These are phyloP conservation scores for Chlorodrepanis virens DNA, from an alignment of 2,113 vertebrate genomes.

Conservation along the genomic window DNA sequence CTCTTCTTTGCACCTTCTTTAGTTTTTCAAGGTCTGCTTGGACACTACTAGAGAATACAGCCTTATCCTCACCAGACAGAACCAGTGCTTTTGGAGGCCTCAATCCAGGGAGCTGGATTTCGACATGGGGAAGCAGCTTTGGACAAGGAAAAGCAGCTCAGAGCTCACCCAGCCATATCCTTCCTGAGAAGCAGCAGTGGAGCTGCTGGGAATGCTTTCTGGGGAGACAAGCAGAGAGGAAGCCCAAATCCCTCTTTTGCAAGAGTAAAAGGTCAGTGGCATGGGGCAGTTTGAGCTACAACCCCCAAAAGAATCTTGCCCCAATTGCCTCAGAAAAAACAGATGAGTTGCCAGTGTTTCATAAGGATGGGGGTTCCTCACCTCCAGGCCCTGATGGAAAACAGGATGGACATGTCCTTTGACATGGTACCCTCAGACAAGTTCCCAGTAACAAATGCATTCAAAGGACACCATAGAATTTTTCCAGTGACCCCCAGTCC, in stretches of 20 bases:
- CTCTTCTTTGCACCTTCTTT: not conserved
- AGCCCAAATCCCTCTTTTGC: not conserved
- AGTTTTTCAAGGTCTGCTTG: not conserved
- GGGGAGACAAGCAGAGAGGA: not conserved
- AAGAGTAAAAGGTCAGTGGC: not conserved
- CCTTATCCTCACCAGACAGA: not conserved
- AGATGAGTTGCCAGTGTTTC: not conserved
- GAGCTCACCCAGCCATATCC: not conserved
- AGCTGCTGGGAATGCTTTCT: not conserved
- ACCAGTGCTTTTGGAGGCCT: not conserved
- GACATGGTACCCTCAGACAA: not conserved
- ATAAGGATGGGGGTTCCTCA: not conserved
- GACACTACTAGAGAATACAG: not conserved
- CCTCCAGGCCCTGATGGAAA: not conserved
- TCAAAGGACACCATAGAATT: not conserved
- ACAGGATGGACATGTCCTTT: not conserved
- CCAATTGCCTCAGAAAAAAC: not conserved
- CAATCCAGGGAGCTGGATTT: not conserved
- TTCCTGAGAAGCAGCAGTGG: not conserved
- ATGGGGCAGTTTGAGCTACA: not conserved
- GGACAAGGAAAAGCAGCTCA: not conserved
- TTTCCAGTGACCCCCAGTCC: not conserved
- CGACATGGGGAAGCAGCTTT: fast-evolving
- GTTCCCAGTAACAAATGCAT: not conserved
- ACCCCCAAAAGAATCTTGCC: not conserved